phyloP scores from a whole-genome alignment of 2,888 invertebrate species.

The Thumatha senex region DNA sequence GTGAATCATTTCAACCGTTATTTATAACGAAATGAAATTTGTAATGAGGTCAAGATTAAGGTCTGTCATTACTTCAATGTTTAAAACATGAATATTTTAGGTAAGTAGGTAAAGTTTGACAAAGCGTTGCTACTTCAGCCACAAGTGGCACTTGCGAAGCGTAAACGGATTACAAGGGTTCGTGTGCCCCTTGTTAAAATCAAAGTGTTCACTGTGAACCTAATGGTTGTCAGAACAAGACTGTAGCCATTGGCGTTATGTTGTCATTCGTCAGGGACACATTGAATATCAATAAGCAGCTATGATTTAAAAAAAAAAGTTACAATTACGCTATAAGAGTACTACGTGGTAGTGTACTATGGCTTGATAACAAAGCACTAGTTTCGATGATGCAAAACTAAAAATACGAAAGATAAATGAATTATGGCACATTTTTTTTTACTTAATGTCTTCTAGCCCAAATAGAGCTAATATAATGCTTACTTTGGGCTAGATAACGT shows the following conservation, averaged over 20 bases:
- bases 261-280: constrained; percentile 2
- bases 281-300: no score
- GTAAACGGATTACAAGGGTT: constrained; percentile 75
- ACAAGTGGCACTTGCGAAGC: constrained; percentile 55
- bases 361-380: no score
- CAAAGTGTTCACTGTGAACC: constrained; percentile 67
- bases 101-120: constrained; percentile 57
- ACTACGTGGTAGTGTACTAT: no score
- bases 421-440: no score
- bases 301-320: no score
- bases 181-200: constrained; percentile 63
- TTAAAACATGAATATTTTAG: constrained; percentile 45
- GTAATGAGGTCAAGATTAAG: background rate
- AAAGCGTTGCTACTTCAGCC: constrained; percentile 56
- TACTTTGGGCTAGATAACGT: no score
- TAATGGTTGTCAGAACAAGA: constrained; percentile 52
- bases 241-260: constrained; percentile 10
- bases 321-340: no score
- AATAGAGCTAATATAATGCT: no score
- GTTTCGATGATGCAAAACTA: no score
- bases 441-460: no score
- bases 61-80: constrained; percentile 13
- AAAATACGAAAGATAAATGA: no score
- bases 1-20: background rate
- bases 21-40: background rate